These are phyloP conservation scores for Scytalopus superciliaris DNA, from an alignment of 2,113 vertebrate genomes.

Conservation along the genomic window DNA sequence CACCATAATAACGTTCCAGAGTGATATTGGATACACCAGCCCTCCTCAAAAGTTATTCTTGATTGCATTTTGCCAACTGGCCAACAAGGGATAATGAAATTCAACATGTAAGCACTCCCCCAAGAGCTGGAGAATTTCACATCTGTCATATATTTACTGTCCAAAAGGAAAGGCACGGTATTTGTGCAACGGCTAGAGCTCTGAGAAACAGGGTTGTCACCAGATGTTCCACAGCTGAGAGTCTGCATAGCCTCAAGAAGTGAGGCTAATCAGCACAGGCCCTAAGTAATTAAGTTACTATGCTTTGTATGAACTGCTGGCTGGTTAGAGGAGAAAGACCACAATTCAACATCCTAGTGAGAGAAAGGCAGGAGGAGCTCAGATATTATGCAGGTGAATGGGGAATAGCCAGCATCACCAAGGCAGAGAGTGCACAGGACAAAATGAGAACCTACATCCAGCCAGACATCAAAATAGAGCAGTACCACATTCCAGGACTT, in stretches of 20 bases:
- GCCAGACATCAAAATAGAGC: neutral
- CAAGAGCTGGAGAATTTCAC: slow-evolving; percentile 27
- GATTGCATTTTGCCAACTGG: slow-evolving; percentile 8
- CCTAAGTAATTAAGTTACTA: slow-evolving; percentile 25
- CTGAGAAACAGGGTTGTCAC: neutral
- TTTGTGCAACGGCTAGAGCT: neutral
- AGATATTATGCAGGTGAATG: neutral
- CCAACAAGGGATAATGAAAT: neutral
- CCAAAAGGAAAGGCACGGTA: neutral
- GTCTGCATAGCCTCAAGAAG: slow-evolving; percentile 8
- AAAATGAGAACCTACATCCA: neutral
- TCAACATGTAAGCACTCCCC: neutral
- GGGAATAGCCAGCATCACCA: neutral
- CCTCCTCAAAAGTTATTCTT: neutral
- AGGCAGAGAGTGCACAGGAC: neutral
- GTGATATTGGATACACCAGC: neutral
- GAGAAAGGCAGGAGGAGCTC: neutral
- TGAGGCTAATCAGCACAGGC: neutral
- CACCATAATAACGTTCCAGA: neutral
- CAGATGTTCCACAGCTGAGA: neutral
- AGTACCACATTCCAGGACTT: neutral
- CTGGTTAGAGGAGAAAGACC: neutral
- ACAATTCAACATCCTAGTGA: neutral
- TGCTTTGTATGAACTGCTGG: neutral
- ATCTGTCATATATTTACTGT: neutral